Evolutionary conservation across 2,113 vertebrate species (phyloP).

Genomic region (Brachyhypopomus gauderio): DNA sequence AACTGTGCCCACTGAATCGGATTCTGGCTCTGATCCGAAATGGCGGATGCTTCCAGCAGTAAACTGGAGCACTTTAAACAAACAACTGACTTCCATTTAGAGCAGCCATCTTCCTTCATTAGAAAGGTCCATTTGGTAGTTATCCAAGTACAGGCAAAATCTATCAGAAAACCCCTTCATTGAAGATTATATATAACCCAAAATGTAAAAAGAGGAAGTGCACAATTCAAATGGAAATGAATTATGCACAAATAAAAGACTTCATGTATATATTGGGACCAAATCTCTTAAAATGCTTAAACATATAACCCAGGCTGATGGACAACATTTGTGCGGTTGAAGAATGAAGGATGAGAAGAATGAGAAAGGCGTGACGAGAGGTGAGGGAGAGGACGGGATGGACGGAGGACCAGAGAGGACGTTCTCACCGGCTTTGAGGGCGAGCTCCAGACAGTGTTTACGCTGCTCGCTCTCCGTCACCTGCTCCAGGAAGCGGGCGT

Average conservation of each 20-base stretch:
- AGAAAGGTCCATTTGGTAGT: too few relatives aligned
- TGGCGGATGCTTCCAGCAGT: too few relatives aligned
- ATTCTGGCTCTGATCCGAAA: too few relatives aligned
- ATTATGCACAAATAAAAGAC: neutral
- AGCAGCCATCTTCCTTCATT: too few relatives aligned
- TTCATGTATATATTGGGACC: too few relatives aligned
- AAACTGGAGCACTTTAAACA: too few relatives aligned
- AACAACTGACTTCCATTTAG: too few relatives aligned
- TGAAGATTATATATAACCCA: too few relatives aligned
- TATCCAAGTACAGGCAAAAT: too few relatives aligned
- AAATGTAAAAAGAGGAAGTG: neutral
- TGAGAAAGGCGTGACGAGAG: neutral
- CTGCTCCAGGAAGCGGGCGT: conserved; percentile 87
- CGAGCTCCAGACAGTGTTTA: conserved; percentile 86
- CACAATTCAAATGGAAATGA: neutral
- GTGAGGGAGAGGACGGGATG: neutral
- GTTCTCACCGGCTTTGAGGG: conserved; percentile 83
- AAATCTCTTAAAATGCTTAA: too few relatives aligned
- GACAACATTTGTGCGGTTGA: neutral
- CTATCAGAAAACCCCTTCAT: too few relatives aligned
- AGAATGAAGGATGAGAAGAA: neutral
- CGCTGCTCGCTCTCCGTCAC: conserved; percentile 85
- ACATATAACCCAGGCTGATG: neutral
- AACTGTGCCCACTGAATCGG: too few relatives aligned
- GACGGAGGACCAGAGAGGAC: neutral